phyloP scores from a whole-genome alignment of 2,797 vertebrate genomes.

The Gallinago stenura region DNA sequence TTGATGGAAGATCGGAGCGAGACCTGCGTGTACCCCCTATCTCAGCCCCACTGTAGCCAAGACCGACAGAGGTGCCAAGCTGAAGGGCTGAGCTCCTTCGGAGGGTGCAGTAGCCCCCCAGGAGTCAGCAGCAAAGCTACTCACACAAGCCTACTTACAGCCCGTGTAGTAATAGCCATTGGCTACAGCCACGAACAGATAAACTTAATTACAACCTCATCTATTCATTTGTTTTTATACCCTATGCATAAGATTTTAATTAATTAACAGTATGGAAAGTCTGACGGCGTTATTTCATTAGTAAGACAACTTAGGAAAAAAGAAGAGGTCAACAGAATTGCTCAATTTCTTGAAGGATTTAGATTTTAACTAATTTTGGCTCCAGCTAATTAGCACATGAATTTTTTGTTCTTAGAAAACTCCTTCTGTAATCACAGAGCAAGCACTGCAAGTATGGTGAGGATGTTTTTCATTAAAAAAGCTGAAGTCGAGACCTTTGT shows the following conservation, averaged over 20 bases:
- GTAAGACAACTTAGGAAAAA: not conserved
- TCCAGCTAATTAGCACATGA: not conserved
- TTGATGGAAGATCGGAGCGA: not conserved
- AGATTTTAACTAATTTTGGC: not conserved
- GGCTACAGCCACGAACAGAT: not conserved
- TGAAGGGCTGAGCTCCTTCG: not conserved
- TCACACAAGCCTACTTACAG: not conserved
- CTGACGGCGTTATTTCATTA: not conserved
- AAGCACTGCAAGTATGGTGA: not conserved
- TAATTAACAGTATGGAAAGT: conserved; percentile 18
- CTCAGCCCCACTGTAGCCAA: not conserved
- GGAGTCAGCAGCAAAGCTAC: not conserved
- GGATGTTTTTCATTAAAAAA: not conserved
- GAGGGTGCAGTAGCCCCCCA: not conserved
- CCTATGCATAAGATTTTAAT: not conserved
- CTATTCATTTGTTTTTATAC: conserved; percentile 1
- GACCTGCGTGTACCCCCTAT: accelerated
- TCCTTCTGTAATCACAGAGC: not conserved
- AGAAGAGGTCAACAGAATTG: not conserved
- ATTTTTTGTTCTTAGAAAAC: conserved; percentile 5
- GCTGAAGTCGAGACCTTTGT: not conserved
- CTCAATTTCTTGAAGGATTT: not conserved
- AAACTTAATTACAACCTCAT: conserved; percentile 15
- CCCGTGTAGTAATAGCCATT: not conserved
- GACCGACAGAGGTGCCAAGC: not conserved